Base-by-base conservation (phyloP, 2,797 vertebrate genomes). In the Diplodus puntazzo region DNA sequence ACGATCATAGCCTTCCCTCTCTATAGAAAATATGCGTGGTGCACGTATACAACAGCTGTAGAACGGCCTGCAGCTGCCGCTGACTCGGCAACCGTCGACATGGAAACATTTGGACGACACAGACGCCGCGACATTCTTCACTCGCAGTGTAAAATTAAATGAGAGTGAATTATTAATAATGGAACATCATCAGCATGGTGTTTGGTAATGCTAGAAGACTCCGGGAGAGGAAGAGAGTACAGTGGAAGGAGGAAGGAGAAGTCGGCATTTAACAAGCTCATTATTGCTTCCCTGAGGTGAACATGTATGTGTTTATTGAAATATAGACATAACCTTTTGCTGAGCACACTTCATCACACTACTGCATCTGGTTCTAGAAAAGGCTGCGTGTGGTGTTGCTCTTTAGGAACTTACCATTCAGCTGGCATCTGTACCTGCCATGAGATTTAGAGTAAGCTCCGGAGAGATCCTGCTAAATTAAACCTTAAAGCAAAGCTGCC, bases 111-210 rank as follows among this genome's bases (percentile, higher is more conserved):
- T 7, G 52, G 18, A 55, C 63, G 68, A 70, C 75, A 70, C 63
- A 59, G 46, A 74, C 49, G 64, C 80, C 63, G 12, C 57, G 54
- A 74, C 78, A 55, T 85, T 69, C 81, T 87, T 89, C 75, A 34
- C 83, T 86, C 80, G 63, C 81, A 60, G 80, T 25, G 61, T 76
- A 82, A 93, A 92, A 92, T 93, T 75, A 92, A 94, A 94, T 91
- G 74, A 85, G 84, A 54, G 68, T 95, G 70, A 95, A 95, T 95
- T 93, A 95, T 96, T 95, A 63, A 95, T 94, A 85, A 90, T 65
- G 93, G 93, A 95, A 95, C 89, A 92, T 70, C 85, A 80, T 80
- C 74, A 58, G 82, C 60, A 9, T 30, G 73, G 77, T 66, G 85
- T 87, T 86, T 75, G 82, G 92, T 94, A 92, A 93, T 73, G 70